Evolutionary conservation across 2,113 vertebrate species (phyloP), one percentile per base, ranked within the genome.

Genomic region (Sigmodon hispidus): DNA sequence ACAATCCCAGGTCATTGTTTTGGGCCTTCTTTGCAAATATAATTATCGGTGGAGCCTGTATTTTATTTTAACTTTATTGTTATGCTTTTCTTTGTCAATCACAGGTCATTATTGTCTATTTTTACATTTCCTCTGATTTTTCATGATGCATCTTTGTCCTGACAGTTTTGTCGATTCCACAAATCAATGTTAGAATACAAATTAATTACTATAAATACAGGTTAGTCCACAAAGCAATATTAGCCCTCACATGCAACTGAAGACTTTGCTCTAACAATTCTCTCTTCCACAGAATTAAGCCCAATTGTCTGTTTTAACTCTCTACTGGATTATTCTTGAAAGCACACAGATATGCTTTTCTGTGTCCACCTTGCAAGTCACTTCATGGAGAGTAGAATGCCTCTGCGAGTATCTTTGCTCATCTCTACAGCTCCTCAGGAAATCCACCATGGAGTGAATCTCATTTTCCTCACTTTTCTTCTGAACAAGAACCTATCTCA

Each of bases 81-180:
- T 75, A 52, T 87, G 7, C 7, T 86, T 83, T 83, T 84, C 31
- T 40, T 61, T 69, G 55, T 89, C 89, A 92, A 69, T 70, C 26
- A 61, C 17, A 85, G n/a, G 80, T 73, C 19, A 75, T 21, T 83
- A 93, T 70, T 26, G 75, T 50, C 48, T 90, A 1, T 29, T 84
- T 87, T 87, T 87, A 52, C 10, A 70, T 88, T 94, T 95, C 29
- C 48, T 91, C 93, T 93, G 10, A 87, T 80, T 88, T 89, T 75
- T 57, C 72, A 70, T 59, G 13, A 31, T 26, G 13, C 31, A 75
- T 45, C 77, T 48, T 81, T 83, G 50, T 34, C 75, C 15, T 77
- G 63, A 93, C 48, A 52, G 22, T 16, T 45, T 48, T 72, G 17
- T 81, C 61, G 72, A 79, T 84, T 45, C 55, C 89, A 61, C 52